Evolutionary conservation across 2,113 vertebrate species (phyloP).

Genomic region (Equus quagga): DNA sequence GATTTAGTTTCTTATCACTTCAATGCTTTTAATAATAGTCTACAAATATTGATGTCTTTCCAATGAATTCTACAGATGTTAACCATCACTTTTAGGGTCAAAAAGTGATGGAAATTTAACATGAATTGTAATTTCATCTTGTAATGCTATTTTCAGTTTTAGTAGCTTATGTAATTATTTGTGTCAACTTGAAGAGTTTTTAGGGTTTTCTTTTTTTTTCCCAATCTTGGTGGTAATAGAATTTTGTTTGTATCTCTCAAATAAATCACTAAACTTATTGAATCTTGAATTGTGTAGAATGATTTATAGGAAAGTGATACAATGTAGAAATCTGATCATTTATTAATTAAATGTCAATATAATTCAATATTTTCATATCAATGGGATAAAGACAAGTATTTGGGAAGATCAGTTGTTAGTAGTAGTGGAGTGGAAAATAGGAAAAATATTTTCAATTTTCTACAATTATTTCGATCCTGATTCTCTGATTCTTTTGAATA

Average conservation of each 20-base stretch:
- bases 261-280: background rate
- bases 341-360: background rate
- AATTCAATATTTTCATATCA: background rate
- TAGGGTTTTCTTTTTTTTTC: background rate
- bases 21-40: conserved; percentile 75
- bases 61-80: conserved; percentile 64
- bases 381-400: background rate
- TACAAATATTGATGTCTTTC: conserved; percentile 72
- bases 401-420: background rate
- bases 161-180: conserved; percentile 6
- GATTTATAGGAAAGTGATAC: background rate
- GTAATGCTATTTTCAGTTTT: background rate
- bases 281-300: background rate
- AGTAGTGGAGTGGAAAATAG: background rate
- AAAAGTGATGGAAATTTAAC: background rate
- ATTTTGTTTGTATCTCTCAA: background rate
- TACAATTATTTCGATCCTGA: background rate
- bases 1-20: conserved; percentile 79
- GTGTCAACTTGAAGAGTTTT: background rate
- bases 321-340: background rate
- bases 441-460: background rate
- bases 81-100: conserved; percentile 71
- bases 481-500: background rate
- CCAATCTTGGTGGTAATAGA: background rate
- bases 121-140: background rate